Percentiles rank a stretch among this genome's conserved stretches.
Conservation (phyloP, 92 coral and sea anemone genomes). For the Zoanthus sociatus region DNA sequence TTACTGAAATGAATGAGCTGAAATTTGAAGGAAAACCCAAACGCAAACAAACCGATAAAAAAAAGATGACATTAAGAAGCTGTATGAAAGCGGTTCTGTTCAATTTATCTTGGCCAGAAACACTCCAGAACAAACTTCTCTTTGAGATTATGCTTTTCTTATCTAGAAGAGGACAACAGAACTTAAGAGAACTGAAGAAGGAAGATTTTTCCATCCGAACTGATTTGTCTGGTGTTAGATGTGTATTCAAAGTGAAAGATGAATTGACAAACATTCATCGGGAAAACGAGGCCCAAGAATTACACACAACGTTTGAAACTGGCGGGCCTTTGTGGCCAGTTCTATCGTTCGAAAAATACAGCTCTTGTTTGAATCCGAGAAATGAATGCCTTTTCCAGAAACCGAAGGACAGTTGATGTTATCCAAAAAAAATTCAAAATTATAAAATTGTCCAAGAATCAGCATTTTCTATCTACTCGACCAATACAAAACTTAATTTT, state of each 20-base stretch:
- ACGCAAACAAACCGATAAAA: too few species aligned
- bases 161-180: conserved; percentile 69
- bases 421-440: too few species aligned
- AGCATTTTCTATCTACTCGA: too few species aligned
- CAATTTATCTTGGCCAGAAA: conserved; percentile 49
- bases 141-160: conserved; percentile 73
- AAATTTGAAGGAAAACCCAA: too few species aligned
- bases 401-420: too few species aligned
- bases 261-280: conserved; percentile 27
- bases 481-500: too few species aligned
- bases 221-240: conserved; percentile 29
- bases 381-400: conserved; percentile 31
- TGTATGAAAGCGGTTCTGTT: conserved; percentile 54
- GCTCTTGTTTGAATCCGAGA: conserved; percentile 20
- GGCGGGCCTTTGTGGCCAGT: conserved; percentile 39
- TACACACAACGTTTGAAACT: background rate
- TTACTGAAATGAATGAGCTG: background rate
- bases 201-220: conserved; percentile 28
- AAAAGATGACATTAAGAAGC: background rate
- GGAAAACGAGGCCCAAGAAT: conserved; percentile 1
- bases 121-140: conserved; percentile 72
- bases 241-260: conserved; percentile 20
- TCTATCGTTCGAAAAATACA: conserved; percentile 36
- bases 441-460: too few species aligned
- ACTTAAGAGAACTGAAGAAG: conserved; percentile 58